Base-by-base conservation (phyloP, 37 sponge, comb jelly and placozoan genomes). In the Lycopodina hypogea region DNA sequence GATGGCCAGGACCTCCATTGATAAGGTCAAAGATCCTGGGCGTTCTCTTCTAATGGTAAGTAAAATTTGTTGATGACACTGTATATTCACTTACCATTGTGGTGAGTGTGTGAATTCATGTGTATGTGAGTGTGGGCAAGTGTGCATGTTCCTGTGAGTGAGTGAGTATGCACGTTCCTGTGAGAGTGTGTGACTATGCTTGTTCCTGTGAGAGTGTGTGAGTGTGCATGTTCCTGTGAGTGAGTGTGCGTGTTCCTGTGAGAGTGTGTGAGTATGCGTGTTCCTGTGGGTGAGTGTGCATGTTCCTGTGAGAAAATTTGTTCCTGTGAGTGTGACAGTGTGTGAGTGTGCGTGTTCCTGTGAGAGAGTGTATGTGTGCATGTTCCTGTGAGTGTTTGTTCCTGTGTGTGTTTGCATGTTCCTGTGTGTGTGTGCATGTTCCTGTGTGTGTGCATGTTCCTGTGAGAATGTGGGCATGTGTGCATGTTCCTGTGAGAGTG, bases 1-100 rank as follows among this genome's bases (percentile, higher is more conserved):
- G 80, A 83, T 83, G 41, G 76, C 89, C 14, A 75, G 83, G 34
- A 40, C 62, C 24, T 78, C 89, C 1, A 39, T 88, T 22, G 42
- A 78, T 66, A 90, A 81, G 71, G 23, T 80, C 24, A 76, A 58
- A 34, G 65, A 63, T 28, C 86, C 55, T 22, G 15, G 23, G 12
- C 62, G 59, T 21, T 30, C 38, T 0, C 55, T 81, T 24, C 19
- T 33, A 36, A 62, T 21, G 68, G 86, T 83, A 74, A 82, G 78
- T 38, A n/a, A n/a, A n/a, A n/a, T n/a, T n/a, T n/a, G n/a, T n/a
- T n/a, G n/a, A n/a, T 35, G 11, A 9, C 48, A 45, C 8, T 45
- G 48, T 9, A 45, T 45, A 45, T 45, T 2, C 26, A 37, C 26
- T 2, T 14, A 7, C 28, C 68, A 33, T 3, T 1, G 21, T 15